Base-by-base conservation (phyloP, 2,113 vertebrate genomes). In the Raja brachyura region DNA sequence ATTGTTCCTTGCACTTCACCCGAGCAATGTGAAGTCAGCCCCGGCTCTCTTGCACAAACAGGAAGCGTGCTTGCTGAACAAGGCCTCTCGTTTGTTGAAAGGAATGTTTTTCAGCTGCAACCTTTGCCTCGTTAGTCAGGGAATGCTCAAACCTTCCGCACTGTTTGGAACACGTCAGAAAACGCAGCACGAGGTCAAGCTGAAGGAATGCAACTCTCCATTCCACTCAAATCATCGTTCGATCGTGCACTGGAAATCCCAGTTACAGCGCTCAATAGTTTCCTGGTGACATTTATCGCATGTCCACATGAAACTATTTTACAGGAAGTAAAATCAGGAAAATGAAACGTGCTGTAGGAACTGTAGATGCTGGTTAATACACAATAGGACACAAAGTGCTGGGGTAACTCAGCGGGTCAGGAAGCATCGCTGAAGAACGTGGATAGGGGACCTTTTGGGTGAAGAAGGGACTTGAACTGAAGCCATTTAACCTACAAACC, bases 21-120 rank as follows among this genome's bases (percentile, higher is more conserved):
- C 48, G 33, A 73, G 66, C 33, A 92, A 22, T 54, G 3, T 74
- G 68, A 92, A 74, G 33, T 28, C 7, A 70, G 54, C 10, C n/a
- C 66, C 16, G 20, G 88, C 20, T 14, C 3, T 22, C 73, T 25
- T 73, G 73, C 70, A 68, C 73, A 88, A 88, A 92, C 90, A 74
- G 90, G 90, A 92, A 92, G 73, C 8, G 20, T 28, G 33, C 66
- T 88, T 66, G 83, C n/a, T 31, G 83, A 63, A 88, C 28, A 88
- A 88, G 59, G 31, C 13, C 59, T 88, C 59, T 22, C 48, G n/a
- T 88, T 88, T 88, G 83, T 66, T 33, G 59, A 88, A 88, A 86
- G 56, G 56, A 86, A 88, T 31, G 59, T n/a, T 63, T 31, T 13
- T 4, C 66, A 39, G 70, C 66, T 54, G 16, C 33, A 92, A 74